Evolutionary conservation across 37 sponge, comb jelly and placozoan genomes (phyloP).

Genomic region (Aphrocallistes beatrix): DNA sequence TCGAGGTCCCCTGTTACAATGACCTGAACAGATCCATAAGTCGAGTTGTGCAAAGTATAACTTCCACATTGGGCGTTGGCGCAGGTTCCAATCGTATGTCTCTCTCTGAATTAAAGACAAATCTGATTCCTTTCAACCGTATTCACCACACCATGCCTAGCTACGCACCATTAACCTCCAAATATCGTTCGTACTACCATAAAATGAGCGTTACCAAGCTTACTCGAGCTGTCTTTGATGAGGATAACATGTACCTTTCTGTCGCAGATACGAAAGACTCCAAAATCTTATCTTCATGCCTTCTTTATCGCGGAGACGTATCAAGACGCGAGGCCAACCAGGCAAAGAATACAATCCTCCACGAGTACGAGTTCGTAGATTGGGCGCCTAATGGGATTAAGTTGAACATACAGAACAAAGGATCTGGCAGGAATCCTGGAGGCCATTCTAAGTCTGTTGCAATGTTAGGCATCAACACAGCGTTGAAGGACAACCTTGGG

Average conservation of each 20-base stretch:
- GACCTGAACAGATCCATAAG: background rate
- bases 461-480: background rate
- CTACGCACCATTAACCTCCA: background rate
- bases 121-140: background rate
- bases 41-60: background rate
- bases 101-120: slow-evolving; percentile 2
- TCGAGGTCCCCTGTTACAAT: background rate
- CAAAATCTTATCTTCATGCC: background rate
- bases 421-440: background rate
- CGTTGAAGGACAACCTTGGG: background rate
- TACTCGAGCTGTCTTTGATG: background rate
- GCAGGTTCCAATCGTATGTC: background rate
- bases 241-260: background rate
- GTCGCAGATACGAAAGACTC: background rate
- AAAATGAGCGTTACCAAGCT: background rate
- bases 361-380: slow-evolving; percentile 15
- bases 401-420: background rate
- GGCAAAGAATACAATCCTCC: slow-evolving; percentile 11
- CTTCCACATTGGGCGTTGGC: background rate
- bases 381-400: slow-evolving; percentile 11
- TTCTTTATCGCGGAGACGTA: background rate
- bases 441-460: background rate
- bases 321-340: slow-evolving; percentile 7
- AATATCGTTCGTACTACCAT: background rate
- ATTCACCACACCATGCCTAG: background rate